A percentile compares a stretch with the other conserved stretches of the same genome.
These are phyloP conservation scores for Fulmarus glacialis DNA, from an alignment of 2,113 vertebrate species.

Conservation along the genomic window DNA sequence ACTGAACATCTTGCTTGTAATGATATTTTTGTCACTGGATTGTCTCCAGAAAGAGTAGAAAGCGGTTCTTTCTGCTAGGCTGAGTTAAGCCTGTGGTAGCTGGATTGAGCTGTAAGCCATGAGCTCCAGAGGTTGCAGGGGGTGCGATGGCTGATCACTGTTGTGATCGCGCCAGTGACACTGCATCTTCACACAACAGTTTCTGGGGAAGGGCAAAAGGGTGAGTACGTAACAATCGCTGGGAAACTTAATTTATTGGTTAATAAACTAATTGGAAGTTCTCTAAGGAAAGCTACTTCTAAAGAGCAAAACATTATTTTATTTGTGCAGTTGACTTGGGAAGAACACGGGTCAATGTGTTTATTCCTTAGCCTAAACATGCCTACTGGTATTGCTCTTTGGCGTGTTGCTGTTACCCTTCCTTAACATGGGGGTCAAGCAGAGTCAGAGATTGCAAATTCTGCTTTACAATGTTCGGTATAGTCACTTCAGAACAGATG, in stretches of 20 bases:
- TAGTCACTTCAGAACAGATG: background rate
- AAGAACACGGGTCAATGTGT: background rate
- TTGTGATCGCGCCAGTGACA: background rate
- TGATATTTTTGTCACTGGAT: background rate
- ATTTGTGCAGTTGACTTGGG: background rate
- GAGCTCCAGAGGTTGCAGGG: background rate
- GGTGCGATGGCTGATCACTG: too few relatives aligned
- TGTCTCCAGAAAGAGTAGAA: background rate
- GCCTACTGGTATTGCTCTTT: background rate
- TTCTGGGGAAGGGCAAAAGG: background rate
- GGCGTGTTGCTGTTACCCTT: background rate
- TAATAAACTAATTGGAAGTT: background rate
- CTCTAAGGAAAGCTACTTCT: background rate
- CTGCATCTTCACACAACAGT: background rate
- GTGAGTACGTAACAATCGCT: background rate
- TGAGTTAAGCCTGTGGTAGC: background rate
- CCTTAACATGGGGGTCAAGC: background rate
- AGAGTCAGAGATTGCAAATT: background rate
- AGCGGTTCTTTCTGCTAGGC: background rate
- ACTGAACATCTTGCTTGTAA: background rate
- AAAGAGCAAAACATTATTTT: background rate
- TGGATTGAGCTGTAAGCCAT: background rate
- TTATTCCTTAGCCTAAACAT: background rate
- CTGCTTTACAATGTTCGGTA: background rate
- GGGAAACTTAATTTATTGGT: background rate